A percentile compares a stretch with the other conserved stretches of the same genome.
Conservation (phyloP, 2,113 vertebrate genomes). For the Chloropsis hardwickii region DNA sequence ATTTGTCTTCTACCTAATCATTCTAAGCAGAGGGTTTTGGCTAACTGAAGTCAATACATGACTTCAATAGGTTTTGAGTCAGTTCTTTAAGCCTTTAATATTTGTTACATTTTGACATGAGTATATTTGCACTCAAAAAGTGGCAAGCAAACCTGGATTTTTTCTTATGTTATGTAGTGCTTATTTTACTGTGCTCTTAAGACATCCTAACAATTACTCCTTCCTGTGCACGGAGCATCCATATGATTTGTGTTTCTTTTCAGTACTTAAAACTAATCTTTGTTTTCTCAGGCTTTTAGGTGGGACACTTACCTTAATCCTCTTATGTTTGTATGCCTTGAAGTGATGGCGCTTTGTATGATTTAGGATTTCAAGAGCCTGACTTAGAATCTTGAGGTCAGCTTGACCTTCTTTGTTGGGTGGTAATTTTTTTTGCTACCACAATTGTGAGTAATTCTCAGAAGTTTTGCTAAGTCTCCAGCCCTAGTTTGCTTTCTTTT, state of each 20-base stretch:
- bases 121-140: conserved; percentile 48
- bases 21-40: neutral
- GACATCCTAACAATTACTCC: conserved; percentile 37
- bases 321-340: conserved; percentile 75
- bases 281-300: conserved; percentile 76
- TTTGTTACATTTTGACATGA: conserved; percentile 38
- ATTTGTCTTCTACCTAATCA: conserved; percentile 38
- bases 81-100: neutral
- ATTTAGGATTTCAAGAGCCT: conserved; percentile 77
- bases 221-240: conserved; percentile 39
- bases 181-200: conserved; percentile 41
- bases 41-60: neutral
- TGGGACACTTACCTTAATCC: conserved; percentile 80
- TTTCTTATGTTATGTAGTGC: neutral
- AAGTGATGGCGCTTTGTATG: conserved; percentile 68
- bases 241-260: conserved; percentile 67
- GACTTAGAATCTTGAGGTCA: conserved; percentile 65
- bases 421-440: neutral
- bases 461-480: conserved; percentile 6
- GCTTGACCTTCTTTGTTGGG: conserved; percentile 71
- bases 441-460: conserved; percentile 31
- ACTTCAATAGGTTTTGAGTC: neutral
- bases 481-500: neutral
- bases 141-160: conserved; percentile 48
- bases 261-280: conserved; percentile 74